Base-by-base conservation (phyloP, 2,797 vertebrate species). In the Moxostoma hubbsi region DNA sequence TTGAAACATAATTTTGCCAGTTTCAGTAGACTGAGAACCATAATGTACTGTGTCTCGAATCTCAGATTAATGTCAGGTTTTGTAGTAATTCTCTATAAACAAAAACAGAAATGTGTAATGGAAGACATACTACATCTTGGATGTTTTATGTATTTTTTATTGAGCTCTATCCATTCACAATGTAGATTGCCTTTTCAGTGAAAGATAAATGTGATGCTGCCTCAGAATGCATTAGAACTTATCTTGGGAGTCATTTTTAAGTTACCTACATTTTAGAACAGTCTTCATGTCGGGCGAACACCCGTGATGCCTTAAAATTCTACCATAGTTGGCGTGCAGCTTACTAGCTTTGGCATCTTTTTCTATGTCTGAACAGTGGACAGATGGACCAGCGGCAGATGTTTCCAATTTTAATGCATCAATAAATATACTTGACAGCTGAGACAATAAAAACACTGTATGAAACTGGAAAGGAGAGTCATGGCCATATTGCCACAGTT, bases 1-100 rank as follows among this genome's bases (percentile, higher is more conserved):
- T 90, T 86, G 82, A 90, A 90, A 90, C 82, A 89, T 85, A 90
- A 90, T 92, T 91, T 88, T 88, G 88, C 77, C 79, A 83, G 88
- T 90, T 90, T 87, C 88, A 90, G 85, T 81, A 53, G 85, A 90
- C 81, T 91, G 90, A 87, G 83, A 89, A 86, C 83, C 65, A 81
- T 85, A 86, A 78, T 10, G 79, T 59, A 86, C 79, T 10, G 79
- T 59, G 66, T 59, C 83, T 75, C 64, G 86, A 74, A 62, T 72
- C 76, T 74, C 81, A 85, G 80, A 83, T 84, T 89, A 83, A 88
- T 86, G 71, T 36, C 7, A 57, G 57, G 74, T 69, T 89, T 82
- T 82, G 88, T 85, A 81, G 81, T 76, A 81, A 9, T 75, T 62
- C 49, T 80, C 85, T 82, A 82, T 86, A 83, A 80, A 72, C 18